Evolutionary conservation across 2,113 vertebrate species (phyloP).

Genomic region (Mirounga angustirostris): DNA sequence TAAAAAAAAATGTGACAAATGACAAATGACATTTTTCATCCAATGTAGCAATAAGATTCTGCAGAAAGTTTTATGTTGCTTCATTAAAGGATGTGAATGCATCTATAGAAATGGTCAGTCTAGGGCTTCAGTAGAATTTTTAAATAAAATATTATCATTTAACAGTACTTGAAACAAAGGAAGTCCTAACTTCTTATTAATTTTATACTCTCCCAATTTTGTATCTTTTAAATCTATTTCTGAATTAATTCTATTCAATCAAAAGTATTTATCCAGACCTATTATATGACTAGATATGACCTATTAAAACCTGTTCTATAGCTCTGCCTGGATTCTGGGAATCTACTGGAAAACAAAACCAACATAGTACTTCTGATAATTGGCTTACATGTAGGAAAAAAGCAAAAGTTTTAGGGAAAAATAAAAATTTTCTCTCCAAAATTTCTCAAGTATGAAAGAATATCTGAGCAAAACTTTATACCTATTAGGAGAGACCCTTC

Average conservation of each 20-base stretch:
- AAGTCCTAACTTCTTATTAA: neutral
- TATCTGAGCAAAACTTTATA: conserved; percentile 25
- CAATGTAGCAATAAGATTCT: neutral
- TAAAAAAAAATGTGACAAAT: neutral
- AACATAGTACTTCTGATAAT: neutral
- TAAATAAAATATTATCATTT: neutral
- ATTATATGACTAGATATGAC: neutral
- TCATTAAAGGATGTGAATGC: neutral
- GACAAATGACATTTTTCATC: neutral
- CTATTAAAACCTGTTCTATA: neutral
- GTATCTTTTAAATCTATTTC: neutral
- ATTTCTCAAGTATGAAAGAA: neutral
- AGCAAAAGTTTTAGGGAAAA: neutral
- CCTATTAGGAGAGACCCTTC: neutral
- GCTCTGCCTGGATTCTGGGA: neutral
- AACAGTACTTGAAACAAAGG: neutral
- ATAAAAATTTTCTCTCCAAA: neutral
- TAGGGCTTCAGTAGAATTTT: neutral
- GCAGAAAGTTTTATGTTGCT: neutral
- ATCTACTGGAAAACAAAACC: neutral
- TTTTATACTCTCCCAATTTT: neutral
- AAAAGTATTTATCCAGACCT: neutral
- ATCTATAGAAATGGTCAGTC: neutral
- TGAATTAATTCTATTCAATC: neutral
- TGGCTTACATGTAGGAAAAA: neutral